Evolutionary conservation across 2,888 invertebrate genomes (phyloP).

Genomic region (Pseudolycoriella hygida): DNA sequence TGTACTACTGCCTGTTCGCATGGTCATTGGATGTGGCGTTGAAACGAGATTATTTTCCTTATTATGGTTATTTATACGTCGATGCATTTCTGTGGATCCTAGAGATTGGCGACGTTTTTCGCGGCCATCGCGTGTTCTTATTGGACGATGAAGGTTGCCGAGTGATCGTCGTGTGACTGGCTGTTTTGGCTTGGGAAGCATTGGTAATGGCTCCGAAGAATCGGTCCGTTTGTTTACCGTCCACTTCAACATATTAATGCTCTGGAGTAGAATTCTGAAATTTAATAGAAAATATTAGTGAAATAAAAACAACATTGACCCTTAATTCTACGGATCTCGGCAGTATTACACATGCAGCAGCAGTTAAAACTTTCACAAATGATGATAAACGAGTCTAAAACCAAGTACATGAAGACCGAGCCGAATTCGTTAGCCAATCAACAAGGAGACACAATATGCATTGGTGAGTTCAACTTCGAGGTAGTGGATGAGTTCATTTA

Average conservation of each 20-base stretch:
- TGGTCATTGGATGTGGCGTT: constrained; percentile 16
- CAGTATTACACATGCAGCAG: no score
- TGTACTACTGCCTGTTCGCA: constrained; percentile 1
- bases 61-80: constrained; percentile 7
- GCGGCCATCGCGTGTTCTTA: not conserved
- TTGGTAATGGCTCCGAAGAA: not conserved
- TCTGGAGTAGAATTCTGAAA: not conserved
- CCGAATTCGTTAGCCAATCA: no score
- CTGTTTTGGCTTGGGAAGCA: not conserved
- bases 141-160: constrained; percentile 1
- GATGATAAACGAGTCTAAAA: no score
- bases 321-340: no score
- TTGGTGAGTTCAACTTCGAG: no score
- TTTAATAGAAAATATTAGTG: not conserved
- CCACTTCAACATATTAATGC: not conserved
- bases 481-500: no score
- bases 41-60: constrained; percentile 25
- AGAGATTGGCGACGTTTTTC: constrained; percentile 3
- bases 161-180: constrained; percentile 2
- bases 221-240: not conserved
- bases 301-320: no score
- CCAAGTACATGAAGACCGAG: no score
- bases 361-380: no score
- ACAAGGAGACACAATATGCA: no score
- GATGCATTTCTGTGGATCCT: not conserved